Conservation (phyloP, 2,113 vertebrate species). For the Peromyscus leucopus region DNA sequence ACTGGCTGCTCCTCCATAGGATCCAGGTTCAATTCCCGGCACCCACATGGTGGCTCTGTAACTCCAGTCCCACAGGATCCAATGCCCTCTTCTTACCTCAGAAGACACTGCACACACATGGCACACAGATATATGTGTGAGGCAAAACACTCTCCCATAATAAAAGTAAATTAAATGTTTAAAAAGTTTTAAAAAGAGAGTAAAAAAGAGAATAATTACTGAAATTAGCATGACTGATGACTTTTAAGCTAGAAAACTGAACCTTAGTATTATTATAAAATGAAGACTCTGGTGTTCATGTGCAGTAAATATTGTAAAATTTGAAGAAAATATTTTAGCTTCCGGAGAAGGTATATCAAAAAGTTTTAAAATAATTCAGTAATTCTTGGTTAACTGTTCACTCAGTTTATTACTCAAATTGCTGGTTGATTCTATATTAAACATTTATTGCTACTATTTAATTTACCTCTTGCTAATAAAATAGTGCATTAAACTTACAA, state of each 20-base stretch:
- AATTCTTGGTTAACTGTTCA: conserved; percentile 58
- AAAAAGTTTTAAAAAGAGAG: background rate
- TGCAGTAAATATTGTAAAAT: background rate
- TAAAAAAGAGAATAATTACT: background rate
- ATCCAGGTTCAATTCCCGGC: background rate
- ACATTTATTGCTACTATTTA: conserved; percentile 55
- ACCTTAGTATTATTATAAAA: background rate
- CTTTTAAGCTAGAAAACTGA: background rate
- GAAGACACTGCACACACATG: background rate
- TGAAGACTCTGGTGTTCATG: background rate
- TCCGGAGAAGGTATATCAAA: background rate
- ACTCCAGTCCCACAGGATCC: background rate
- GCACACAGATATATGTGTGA: too few species aligned
- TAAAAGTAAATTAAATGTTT: background rate
- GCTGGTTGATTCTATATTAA: conserved; percentile 57
- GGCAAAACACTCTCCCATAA: background rate
- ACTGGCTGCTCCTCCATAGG: background rate
- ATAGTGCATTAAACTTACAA: conserved; percentile 54
- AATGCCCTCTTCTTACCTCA: background rate
- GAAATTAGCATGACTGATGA: background rate
- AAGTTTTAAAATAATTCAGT: conserved; percentile 31
- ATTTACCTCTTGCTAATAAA: conserved; percentile 67
- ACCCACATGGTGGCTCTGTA: background rate
- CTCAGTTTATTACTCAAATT: conserved; percentile 50
- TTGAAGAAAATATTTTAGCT: conserved; percentile 14